Base-by-base conservation (phyloP, 1,140 invertebrate genomes). In the Meloidogyne exigua region DNA sequence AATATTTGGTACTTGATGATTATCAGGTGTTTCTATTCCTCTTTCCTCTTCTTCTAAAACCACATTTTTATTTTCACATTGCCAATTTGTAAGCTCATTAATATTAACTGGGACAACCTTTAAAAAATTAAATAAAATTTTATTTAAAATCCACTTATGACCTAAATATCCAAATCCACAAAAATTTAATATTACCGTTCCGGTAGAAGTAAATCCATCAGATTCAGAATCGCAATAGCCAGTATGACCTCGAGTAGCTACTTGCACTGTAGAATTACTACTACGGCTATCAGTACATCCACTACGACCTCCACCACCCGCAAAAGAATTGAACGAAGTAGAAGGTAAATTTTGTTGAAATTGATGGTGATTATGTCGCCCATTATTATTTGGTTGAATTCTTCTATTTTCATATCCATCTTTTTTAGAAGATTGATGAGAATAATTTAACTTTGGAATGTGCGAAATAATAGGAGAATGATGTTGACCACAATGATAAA, bases 211-310 rank as follows among this genome's bases (percentile, higher is more conserved):
- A 65, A 73, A 75, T 12, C 74, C 74, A 49, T 75, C 74, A 28
- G 74, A 75, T 64, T 75, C 74, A 28, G 74, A 75, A 64, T 75
- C 74, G 28, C 75, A 66, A 42, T 69, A 66, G 26, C n/a, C 13
- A 11, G 13, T 18, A n/a, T 25, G 39, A 7, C 21, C 18, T 32
- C 57, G n/a, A 25, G 62, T 44, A n/a, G 23, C 11, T 32, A 18
- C 12, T 18, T 23, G 73, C 1, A 73, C 18, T 21, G 71, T 73
- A 32, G 71, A 73, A 65, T 73, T 63, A 21, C 71, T 73, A 36
- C 71, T 73, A 36, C 71, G 71, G n/a, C 71, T 73, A 65, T 73
- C 71, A 9, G 71, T 73, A n/a, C 26, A 73, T 4, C 71, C 71
- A 32, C 10, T 32, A 26, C 71, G 71, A 1, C 71, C 65, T 18